Percentiles rank a stretch among this genome's conserved stretches.
Evolutionary conservation across 2,888 invertebrate species (phyloP).

Genomic region (Gastrophysa polygoni): DNA sequence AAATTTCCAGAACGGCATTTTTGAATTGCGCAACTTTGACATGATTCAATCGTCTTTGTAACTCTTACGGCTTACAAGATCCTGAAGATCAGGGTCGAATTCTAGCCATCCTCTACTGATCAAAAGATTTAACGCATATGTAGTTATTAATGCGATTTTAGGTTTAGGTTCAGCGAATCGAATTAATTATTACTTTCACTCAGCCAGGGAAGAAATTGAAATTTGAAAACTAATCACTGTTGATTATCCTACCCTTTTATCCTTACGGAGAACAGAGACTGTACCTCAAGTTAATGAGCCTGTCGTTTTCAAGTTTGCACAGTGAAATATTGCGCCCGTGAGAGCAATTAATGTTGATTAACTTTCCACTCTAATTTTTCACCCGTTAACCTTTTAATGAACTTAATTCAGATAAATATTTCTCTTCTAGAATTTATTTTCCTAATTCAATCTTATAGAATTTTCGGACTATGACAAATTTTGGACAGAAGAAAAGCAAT

Average conservation of each 20-base stretch:
- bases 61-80: no score
- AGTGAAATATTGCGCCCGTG: constrained; percentile 42
- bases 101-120: no score
- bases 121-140: no score
- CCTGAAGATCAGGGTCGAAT: no score
- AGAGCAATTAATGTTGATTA: constrained; percentile 46
- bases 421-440: constrained; percentile 28
- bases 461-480: background rate
- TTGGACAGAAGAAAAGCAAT: background rate
- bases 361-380: constrained; percentile 43
- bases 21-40: no score
- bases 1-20: no score
- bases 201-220: background rate
- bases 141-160: no score
- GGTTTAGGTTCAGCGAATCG: no score
- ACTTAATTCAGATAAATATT: constrained; percentile 42
- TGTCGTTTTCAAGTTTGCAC: constrained; percentile 43
- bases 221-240: background rate
- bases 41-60: no score
- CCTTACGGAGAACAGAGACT: constrained; percentile 36
- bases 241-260: constrained; percentile 29
- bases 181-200: background rate
- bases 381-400: constrained; percentile 40
- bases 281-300: constrained; percentile 41
- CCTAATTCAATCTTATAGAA: background rate